Percentiles rank a stretch among this genome's conserved stretches.
Conservation (phyloP, 2,888 invertebrate species). For the Notocelia uddmanniana region DNA sequence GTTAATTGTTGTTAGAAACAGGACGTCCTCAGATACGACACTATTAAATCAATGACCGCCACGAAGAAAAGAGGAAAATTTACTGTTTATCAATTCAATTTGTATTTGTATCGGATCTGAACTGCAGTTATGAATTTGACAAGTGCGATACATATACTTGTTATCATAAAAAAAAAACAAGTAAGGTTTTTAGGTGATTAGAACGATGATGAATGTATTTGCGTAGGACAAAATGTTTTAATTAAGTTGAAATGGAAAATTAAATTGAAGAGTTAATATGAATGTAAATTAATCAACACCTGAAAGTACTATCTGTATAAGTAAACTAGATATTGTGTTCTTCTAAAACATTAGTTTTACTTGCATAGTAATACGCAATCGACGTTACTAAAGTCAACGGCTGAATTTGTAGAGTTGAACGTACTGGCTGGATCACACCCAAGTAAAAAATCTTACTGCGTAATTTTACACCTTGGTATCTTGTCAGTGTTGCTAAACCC, state of each 20-base stretch:
- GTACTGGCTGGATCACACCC: constrained; percentile 27
- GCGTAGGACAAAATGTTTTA: too few relatives aligned
- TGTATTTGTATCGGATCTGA: neutral
- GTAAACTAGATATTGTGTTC: neutral
- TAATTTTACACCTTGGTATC: constrained; percentile 8
- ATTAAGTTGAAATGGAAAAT: too few relatives aligned
- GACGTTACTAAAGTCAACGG: constrained; percentile 23
- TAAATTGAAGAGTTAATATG: too few relatives aligned
- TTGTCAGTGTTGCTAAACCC: constrained; percentile 3
- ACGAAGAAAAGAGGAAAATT: constrained; percentile 10
- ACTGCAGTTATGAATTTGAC: neutral
- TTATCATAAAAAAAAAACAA: too few relatives aligned
- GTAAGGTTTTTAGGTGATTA: too few relatives aligned
- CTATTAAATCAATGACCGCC: constrained; percentile 19
- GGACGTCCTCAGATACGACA: constrained; percentile 49
- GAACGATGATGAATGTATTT: neutral
- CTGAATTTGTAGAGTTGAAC: constrained; percentile 25
- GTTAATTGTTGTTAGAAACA: constrained; percentile 60
- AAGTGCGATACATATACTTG: neutral
- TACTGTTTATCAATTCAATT: constrained; percentile 44
- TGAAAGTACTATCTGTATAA: too few relatives aligned
- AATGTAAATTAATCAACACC: neutral
- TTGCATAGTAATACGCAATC: neutral
- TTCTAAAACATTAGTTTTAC: neutral
- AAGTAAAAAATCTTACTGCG: constrained; percentile 29